Evolutionary conservation across 2,888 invertebrate genomes (phyloP).

Genomic region (Petrophora chlorosata): DNA sequence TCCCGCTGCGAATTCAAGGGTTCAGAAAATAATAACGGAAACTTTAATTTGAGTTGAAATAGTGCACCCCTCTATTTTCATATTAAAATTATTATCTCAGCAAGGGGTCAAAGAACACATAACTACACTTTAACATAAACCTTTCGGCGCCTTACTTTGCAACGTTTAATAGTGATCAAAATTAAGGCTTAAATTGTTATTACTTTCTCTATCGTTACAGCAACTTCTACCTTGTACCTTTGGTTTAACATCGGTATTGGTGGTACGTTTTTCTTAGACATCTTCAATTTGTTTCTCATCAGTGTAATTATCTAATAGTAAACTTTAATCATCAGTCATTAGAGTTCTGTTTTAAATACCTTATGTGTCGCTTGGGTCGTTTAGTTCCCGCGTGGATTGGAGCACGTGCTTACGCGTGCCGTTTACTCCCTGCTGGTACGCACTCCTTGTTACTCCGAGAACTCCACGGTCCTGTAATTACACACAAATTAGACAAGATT

Average conservation of each 20-base stretch:
- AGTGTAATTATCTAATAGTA: constrained; percentile 29
- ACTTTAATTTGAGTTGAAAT: constrained; percentile 72
- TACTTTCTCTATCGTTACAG: constrained; percentile 45
- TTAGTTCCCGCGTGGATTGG: constrained; percentile 32
- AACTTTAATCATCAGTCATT: constrained; percentile 9
- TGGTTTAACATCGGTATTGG: constrained; percentile 58
- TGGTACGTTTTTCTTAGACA: constrained; percentile 43
- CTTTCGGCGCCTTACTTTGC: constrained; percentile 70
- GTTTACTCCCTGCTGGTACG: constrained; percentile 76
- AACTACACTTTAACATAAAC: constrained; percentile 69
- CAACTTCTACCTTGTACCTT: constrained; percentile 59
- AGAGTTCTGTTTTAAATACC: constrained; percentile 43
- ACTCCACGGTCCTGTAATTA: constrained; percentile 81
- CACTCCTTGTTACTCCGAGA: constrained; percentile 80
- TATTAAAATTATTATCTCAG: constrained; percentile 74
- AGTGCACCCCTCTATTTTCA: constrained; percentile 70
- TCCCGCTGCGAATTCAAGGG: constrained; percentile 57
- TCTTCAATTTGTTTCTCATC: constrained; percentile 47
- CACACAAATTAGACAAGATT: constrained; percentile 84
- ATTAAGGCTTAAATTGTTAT: constrained; percentile 52
- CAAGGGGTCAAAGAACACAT: constrained; percentile 78
- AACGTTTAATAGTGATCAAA: constrained; percentile 62
- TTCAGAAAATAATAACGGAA: constrained; percentile 66
- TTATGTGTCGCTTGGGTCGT: constrained; percentile 39
- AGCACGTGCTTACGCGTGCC: constrained; percentile 82